Base-by-base conservation (phyloP, 2,797 vertebrate species). In the Arrhamphus sclerolepis region DNA sequence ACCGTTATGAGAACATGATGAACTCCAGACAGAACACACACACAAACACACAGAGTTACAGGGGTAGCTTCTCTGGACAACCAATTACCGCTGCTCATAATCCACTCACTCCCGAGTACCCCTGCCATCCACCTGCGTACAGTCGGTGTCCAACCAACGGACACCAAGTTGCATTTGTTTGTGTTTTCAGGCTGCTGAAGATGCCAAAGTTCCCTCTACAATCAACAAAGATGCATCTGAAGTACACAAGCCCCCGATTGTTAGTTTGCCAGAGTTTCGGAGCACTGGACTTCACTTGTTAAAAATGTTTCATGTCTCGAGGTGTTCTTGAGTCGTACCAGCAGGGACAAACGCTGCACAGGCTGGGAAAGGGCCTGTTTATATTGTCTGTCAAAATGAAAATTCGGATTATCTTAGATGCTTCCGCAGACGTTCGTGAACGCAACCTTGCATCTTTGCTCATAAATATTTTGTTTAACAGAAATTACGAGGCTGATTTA, bases 1-100 rank as follows among this genome's bases (percentile, higher is more conserved):
- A 86, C 87, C 83, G 89, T 90, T 89, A 90, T 86, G 82, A 90
- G 88, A 87, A 77, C 84, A 90, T 89, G 83, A 91, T 88, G 86
- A 88, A 90, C 85, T 89, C 78, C 66, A 70, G 75, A 85, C 81
- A 83, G 66, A 65, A 57, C 68, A 48, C 55, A 64, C 70, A 62
- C 39, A 65, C 24, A 60, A 72, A 68, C 75, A 67, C 65, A 41
- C 26, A 75, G 24, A 80, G 57, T 66, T 53, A 62, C 66, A 81
- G 22, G 69, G 58, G 62, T 69, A 72, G 77, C 78, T 89, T 83
- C 79, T 87, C 87, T 85, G 86, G 82, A 87, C 85, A 86, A 84
- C 86, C 86, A 90, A 91, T 91, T 91, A 90, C 87, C 69, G 83
- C 77, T 80, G 55, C 82, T 82, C 84, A 86, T 90, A 90, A 90